Percentiles rank a stretch among this genome's conserved stretches.
These are phyloP conservation scores for Lytechinus pictus DNA, from an alignment of 35 echinoderm and acorn worm species.

Conservation along the genomic window DNA sequence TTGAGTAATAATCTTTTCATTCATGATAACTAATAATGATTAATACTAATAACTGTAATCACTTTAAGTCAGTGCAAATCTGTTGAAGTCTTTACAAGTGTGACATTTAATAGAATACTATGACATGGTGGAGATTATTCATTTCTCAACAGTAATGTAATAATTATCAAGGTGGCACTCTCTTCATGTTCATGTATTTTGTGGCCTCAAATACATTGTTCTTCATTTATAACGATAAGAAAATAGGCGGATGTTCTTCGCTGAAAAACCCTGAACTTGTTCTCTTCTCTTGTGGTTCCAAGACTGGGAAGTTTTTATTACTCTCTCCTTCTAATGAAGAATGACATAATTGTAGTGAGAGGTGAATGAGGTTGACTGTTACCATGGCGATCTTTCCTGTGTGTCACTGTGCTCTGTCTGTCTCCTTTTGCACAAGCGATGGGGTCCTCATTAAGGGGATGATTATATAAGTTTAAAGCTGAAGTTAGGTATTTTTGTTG, in stretches of 20 bases:
- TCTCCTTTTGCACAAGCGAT: neutral
- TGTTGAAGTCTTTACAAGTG: neutral
- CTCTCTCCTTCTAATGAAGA: constrained; percentile 10
- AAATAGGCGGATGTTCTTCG: neutral
- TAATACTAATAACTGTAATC: too few species aligned
- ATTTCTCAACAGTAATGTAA: neutral
- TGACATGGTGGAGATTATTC: neutral
- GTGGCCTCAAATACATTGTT: neutral
- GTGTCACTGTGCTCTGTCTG: constrained; percentile 14
- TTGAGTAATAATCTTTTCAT: too few species aligned
- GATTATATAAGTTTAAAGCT: neutral
- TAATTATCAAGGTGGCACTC: neutral
- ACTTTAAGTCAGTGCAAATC: neutral
- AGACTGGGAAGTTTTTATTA: constrained; percentile 40
- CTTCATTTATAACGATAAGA: neutral
- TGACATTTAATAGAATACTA: neutral
- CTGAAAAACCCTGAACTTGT: neutral
- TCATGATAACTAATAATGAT: too few species aligned
- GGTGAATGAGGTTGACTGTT: constrained; percentile 11
- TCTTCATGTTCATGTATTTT: neutral
- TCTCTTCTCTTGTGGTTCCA: neutral
- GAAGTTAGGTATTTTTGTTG: too few species aligned
- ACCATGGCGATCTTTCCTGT: constrained; percentile 26
- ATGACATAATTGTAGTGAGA: constrained; percentile 25
- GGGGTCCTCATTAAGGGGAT: constrained; percentile 14